Percentiles rank a stretch among this genome's conserved stretches.
Conservation (phyloP, 1,140 invertebrate species). For the Drosophila varians region DNA sequence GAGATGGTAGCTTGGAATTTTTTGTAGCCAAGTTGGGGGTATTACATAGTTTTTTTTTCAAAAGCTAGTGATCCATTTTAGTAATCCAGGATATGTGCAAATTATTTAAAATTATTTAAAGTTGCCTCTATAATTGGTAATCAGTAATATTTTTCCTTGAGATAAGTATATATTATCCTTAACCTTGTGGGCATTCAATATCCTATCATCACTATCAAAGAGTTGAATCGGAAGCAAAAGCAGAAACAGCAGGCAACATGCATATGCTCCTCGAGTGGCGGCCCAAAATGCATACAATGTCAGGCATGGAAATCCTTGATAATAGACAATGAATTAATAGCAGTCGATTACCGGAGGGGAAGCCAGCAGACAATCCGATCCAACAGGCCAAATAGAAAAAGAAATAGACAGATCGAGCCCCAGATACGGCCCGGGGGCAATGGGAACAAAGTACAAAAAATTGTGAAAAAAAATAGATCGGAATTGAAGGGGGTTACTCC, state of each 20-base stretch:
- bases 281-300: constrained; percentile 80
- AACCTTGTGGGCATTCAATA: too few relatives aligned
- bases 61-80: too few relatives aligned
- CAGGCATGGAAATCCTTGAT: constrained; percentile 70
- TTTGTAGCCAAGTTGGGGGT: not conserved
- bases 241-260: constrained; percentile 51
- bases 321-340: constrained; percentile 82
- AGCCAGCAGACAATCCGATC: constrained; percentile 28
- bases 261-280: constrained; percentile 58
- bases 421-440: constrained; percentile 38
- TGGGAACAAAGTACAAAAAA: constrained; percentile 34
- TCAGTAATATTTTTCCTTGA: too few relatives aligned
- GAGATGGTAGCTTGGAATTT: not conserved
- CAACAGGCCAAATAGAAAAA: constrained; percentile 31
- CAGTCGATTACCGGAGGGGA: constrained; percentile 63
- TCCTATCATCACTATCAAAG: constrained; percentile 1
- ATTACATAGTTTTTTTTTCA: not conserved
- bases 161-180: too few relatives aligned
- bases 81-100: too few relatives aligned
- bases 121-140: too few relatives aligned
- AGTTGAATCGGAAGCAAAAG: constrained; percentile 13
- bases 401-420: constrained; percentile 57
- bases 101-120: too few relatives aligned
- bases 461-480: constrained; percentile 5
- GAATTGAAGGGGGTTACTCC: constrained; percentile 17